Base-by-base conservation (phyloP, 2,888 invertebrate genomes). In the Macropis europaea region DNA sequence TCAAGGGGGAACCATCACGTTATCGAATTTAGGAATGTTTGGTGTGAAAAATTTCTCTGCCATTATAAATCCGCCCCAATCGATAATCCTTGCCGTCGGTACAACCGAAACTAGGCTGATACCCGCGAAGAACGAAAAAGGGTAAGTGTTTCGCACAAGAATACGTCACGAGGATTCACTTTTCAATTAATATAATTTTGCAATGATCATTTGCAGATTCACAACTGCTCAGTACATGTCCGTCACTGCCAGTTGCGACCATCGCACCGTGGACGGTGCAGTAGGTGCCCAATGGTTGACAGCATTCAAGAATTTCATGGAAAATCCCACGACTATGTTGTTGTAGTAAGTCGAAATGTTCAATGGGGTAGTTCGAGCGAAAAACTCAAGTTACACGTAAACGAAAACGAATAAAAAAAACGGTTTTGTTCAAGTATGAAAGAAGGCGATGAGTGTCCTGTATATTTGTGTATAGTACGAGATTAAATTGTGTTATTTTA, bases 221-320 rank as follows among this genome's bases (percentile, higher is more conserved):
- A 93, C 92, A 80, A 91, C 92, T 82, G 94, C 95, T 1, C 94
- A 95, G 81, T 94, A 95, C 87, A 93, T 99, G 91, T 94, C 94
- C 40, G 98, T 98, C 68, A 99, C 99, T 15, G 92, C 99, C 73
- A 98, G 99, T 81, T 97, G 97, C 85, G 99, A 99, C 91, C 99
- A 99, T 90, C 93, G 99, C 84, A 97, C 98, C 22, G 96, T 99
- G 5, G 99, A 99, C 90, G 99, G 99, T 50, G 99, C 99, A 80
- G 96, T 99, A 3, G 99, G 98, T 59, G 99, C 99, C 1, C 94
- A 95, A 88, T 99, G 98, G 98, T 93, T 99, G 87, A 93, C 95
- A 85, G 95, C 95, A 54, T 97, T 99, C 92, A 95, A 95, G 83
- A 94, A 94, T 71, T 95, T 94, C 88, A 91, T 99, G 78, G 98